Percentiles rank a stretch among this genome's conserved stretches.
phyloP scores from a whole-genome alignment of 2,797 vertebrate species.

The Coccyzus lansbergi region DNA sequence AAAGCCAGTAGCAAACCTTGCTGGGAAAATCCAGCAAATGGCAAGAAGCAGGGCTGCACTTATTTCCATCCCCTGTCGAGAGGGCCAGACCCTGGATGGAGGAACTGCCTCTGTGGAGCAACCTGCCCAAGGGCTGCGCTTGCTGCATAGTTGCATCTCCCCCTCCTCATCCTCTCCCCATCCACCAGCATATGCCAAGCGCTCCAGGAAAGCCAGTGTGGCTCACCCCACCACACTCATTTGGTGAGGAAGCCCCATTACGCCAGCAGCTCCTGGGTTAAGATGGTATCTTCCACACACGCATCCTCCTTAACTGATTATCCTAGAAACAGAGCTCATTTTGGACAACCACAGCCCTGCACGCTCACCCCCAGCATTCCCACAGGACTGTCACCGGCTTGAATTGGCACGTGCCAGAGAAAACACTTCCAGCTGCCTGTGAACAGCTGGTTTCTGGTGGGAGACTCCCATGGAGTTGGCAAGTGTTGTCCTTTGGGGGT shows the following conservation, averaged over 20 bases:
- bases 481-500: conserved; percentile 69
- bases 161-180: not conserved
- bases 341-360: not conserved
- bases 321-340: not conserved
- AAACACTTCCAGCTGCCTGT: conserved; percentile 56
- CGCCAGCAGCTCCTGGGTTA: not conserved
- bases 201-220: fast-evolving
- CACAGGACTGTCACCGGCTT: not conserved
- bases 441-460: conserved; percentile 56
- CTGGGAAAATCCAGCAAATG: not conserved
- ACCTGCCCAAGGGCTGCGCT: fast-evolving
- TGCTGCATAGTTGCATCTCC: not conserved
- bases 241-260: not conserved
- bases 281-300: not conserved
- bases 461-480: conserved; percentile 25
- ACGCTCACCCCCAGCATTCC: not conserved
- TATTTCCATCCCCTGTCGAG: not conserved
- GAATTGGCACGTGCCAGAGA: not conserved
- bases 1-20: not conserved
- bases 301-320: fast-evolving
- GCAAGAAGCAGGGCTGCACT: not conserved
- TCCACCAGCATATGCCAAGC: fast-evolving
- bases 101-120: not conserved
- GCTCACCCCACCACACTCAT: fast-evolving
- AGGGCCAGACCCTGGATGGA: not conserved